Percentiles rank a stretch among this genome's conserved stretches.
These are phyloP conservation scores for Otocyon megalotis DNA, from an alignment of 2,113 vertebrate species.

Conservation along the genomic window DNA sequence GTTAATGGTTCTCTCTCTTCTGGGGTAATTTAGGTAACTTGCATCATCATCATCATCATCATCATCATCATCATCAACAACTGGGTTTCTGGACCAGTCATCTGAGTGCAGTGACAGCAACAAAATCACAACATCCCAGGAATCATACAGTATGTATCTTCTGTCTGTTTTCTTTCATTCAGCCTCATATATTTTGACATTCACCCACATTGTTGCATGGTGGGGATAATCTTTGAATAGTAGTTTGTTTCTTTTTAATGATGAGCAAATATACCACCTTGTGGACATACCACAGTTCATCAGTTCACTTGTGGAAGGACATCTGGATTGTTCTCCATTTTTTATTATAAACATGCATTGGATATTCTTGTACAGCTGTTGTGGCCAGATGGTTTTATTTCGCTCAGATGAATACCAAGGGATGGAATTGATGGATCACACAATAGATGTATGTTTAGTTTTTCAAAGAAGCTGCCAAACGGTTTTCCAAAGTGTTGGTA, in stretches of 20 bases:
- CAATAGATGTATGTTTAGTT: neutral
- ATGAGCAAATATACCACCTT: neutral
- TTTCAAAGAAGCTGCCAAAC: neutral
- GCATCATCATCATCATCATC: no score
- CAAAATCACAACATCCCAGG: neutral
- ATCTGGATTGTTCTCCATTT: neutral
- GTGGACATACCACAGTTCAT: neutral
- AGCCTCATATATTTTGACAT: neutral
- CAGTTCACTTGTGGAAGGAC: neutral
- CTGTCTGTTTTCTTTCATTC: neutral
- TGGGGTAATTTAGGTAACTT: neutral
- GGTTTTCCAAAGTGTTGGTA: neutral
- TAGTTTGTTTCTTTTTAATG: neutral
- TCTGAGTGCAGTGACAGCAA: neutral
- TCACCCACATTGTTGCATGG: neutral
- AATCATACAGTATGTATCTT: neutral
- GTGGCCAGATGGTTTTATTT: slow-evolving; percentile 18
- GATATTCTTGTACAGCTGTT: neutral
- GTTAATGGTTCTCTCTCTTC: neutral
- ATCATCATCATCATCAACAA: no score
- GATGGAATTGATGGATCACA: neutral
- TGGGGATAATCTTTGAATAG: neutral
- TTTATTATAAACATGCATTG: neutral
- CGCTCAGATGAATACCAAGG: neutral
- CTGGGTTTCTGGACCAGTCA: neutral